A percentile compares a stretch with the other conserved stretches of the same genome.
Conservation (phyloP, 2,888 invertebrate genomes). For the Drosophila pegasa region DNA sequence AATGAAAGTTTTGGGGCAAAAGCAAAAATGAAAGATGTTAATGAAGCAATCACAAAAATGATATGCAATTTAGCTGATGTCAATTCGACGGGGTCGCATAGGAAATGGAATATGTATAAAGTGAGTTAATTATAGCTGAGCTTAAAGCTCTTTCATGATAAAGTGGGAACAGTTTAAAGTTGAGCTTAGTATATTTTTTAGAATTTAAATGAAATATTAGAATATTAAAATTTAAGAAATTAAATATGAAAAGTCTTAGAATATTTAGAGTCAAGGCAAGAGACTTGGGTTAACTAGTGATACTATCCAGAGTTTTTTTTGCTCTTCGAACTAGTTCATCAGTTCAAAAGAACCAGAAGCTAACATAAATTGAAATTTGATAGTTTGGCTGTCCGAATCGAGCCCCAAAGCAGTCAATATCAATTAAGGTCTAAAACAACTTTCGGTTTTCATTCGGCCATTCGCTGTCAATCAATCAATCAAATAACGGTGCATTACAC, state of each 20-base stretch:
- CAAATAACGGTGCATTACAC: conserved; percentile 46
- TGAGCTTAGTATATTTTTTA: neutral
- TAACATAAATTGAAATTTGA: conserved; percentile 32
- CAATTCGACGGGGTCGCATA: conserved; percentile 16
- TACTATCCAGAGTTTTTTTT: no score
- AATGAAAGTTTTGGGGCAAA: conserved; percentile 32
- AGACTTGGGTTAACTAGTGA: no score
- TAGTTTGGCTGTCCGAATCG: conserved; percentile 8
- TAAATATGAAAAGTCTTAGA: no score
- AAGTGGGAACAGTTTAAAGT: neutral
- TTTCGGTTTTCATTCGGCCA: conserved; percentile 50
- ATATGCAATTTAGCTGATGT: conserved; percentile 53
- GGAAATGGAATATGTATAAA: conserved; percentile 1
- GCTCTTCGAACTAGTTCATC: no score
- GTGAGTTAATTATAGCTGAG: conserved; percentile 20
- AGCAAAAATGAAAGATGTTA: conserved; percentile 27
- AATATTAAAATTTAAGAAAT: no score
- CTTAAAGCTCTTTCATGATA: neutral
- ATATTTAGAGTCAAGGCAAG: no score
- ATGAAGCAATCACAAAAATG: conserved; percentile 50
- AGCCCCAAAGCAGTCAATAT: conserved; percentile 28
- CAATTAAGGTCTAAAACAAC: conserved; percentile 37
- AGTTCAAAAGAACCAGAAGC: no score
- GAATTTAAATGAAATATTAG: no score
- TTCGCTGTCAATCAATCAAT: conserved; percentile 63